Conservation (phyloP, 2,888 invertebrate genomes). For the Caradrina kadenii region DNA sequence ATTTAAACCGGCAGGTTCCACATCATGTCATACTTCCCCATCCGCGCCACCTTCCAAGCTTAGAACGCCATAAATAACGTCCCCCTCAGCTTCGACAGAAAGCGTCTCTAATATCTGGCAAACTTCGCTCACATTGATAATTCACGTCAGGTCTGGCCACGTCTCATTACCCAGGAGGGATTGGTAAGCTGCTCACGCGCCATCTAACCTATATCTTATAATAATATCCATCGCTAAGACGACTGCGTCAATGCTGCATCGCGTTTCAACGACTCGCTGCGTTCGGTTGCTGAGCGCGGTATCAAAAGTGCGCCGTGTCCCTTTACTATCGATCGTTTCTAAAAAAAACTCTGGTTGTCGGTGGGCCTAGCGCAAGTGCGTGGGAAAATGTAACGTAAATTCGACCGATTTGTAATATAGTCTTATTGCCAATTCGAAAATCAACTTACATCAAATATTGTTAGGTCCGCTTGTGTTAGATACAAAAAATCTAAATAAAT, state of each 20-base stretch:
- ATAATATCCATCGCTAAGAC: slow-evolving; percentile 9
- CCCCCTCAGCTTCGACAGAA: not conserved
- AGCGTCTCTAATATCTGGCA: slow-evolving; percentile 24
- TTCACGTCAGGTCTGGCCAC: slow-evolving; percentile 52
- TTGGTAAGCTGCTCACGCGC: slow-evolving; percentile 42
- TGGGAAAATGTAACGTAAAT: too few species aligned
- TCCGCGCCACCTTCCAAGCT: not conserved
- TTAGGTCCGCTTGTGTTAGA: too few species aligned
- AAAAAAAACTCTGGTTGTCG: too few species aligned
- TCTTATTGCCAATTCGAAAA: too few species aligned
- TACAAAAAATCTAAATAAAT: too few species aligned
- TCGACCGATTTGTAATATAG: too few species aligned
- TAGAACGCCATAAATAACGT: slow-evolving; percentile 14
- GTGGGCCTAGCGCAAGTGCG: too few species aligned
- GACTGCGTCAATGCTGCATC: not conserved
- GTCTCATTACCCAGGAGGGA: slow-evolving; percentile 50
- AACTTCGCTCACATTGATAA: slow-evolving; percentile 37
- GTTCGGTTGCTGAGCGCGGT: too few species aligned
- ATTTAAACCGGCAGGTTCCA: not conserved
- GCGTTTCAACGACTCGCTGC: too few species aligned
- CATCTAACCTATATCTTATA: slow-evolving; percentile 36
- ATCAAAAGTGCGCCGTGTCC: too few species aligned
- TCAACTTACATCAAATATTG: too few species aligned
- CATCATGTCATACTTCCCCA: not conserved
- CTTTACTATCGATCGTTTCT: too few species aligned